Percentiles rank a stretch among this genome's conserved stretches.
Conservation (phyloP, 2,888 invertebrate genomes). For the Parnassius orleans region DNA sequence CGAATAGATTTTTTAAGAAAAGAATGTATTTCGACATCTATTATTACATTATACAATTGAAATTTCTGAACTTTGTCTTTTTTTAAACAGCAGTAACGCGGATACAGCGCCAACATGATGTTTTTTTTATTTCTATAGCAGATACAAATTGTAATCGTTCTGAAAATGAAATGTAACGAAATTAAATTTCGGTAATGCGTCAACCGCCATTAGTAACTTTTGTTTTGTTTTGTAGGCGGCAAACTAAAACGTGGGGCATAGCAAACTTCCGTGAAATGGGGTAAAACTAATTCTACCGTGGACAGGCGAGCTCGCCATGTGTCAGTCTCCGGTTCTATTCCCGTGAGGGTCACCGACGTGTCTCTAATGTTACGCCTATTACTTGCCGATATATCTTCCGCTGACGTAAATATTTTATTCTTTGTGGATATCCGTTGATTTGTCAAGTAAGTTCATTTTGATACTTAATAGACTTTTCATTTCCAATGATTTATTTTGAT, state of each 20-base stretch:
- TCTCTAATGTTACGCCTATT: constrained; percentile 77
- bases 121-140: neutral
- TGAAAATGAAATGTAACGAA: constrained; percentile 14
- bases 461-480: constrained; percentile 3
- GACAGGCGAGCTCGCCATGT: constrained; percentile 63
- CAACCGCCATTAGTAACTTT: constrained; percentile 26
- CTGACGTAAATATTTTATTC: constrained; percentile 72
- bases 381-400: constrained; percentile 74
- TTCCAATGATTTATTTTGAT: neutral
- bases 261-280: constrained; percentile 76
- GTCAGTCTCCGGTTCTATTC: constrained; percentile 64
- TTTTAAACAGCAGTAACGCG: too few relatives aligned
- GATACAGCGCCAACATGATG: too few relatives aligned
- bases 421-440: constrained; percentile 59
- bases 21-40: too few relatives aligned
- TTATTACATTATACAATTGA: too few relatives aligned
- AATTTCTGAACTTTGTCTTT: too few relatives aligned
- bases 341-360: constrained; percentile 61
- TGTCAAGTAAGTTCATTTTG: constrained; percentile 39
- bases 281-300: constrained; percentile 68
- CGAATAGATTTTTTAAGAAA: too few relatives aligned
- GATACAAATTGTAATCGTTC: constrained; percentile 3
- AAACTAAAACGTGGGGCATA: constrained; percentile 48
- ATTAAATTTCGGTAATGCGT: constrained; percentile 28
- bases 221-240: constrained; percentile 36